Conservation (phyloP, 2,888 invertebrate genomes). For the Argyra leucocephala region DNA sequence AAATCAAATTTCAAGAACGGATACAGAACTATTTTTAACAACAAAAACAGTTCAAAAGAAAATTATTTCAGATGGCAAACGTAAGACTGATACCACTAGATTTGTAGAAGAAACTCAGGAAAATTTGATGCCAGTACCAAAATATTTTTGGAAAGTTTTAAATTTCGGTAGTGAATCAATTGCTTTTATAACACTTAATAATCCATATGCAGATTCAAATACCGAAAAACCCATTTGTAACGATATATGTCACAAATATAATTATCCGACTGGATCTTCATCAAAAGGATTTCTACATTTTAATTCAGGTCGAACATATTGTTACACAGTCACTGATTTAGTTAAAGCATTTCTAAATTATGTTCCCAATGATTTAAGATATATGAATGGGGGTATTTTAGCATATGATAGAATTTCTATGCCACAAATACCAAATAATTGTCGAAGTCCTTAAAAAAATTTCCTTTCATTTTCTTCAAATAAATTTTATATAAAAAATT, state of each 20-base stretch:
- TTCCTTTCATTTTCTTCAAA: too few species aligned
- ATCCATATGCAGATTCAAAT: conserved; percentile 32
- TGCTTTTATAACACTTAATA: conserved; percentile 45
- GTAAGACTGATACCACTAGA: not conserved
- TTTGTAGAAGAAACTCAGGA: conserved; percentile 23
- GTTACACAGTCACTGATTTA: not conserved
- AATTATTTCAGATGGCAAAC: too few species aligned
- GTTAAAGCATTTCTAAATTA: not conserved
- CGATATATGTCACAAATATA: conserved; percentile 37
- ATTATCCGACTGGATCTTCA: conserved; percentile 26
- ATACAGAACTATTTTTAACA: not conserved
- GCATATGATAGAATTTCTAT: too few species aligned
- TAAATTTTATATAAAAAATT: too few species aligned
- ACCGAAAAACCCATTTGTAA: conserved; percentile 32
- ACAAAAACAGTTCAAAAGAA: not conserved
- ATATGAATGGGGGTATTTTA: too few species aligned
- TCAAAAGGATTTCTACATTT: not conserved
- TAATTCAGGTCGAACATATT: not conserved
- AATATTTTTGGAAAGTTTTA: conserved; percentile 44
- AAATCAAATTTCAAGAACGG: conserved; percentile 20
- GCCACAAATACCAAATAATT: too few species aligned
- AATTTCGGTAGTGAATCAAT: conserved; percentile 39
- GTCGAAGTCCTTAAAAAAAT: too few species aligned
- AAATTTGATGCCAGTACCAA: conserved; percentile 39
- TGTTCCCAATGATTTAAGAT: not conserved